Evolutionary conservation across 2,797 vertebrate genomes (phyloP).

Genomic region (Hydrocynus forskahlii): DNA sequence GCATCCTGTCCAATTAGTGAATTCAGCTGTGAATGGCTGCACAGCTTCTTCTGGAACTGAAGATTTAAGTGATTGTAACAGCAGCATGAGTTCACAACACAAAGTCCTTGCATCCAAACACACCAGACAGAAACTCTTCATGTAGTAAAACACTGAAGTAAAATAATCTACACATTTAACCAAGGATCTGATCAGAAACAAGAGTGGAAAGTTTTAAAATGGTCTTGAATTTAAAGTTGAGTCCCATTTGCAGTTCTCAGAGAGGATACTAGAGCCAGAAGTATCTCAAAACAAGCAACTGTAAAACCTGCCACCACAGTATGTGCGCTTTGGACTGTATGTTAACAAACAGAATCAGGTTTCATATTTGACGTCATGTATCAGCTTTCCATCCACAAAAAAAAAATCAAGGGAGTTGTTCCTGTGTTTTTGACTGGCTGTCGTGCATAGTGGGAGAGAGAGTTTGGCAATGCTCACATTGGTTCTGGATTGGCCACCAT

Average conservation of each 20-base stretch:
- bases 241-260: neutral
- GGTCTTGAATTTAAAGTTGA: neutral
- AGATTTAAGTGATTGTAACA: neutral
- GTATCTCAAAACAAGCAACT: neutral
- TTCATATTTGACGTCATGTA: too few relatives aligned
- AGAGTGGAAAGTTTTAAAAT: neutral
- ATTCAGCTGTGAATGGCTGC: too few relatives aligned
- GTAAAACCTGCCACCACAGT: neutral
- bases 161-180: neutral
- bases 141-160: neutral
- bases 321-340: neutral
- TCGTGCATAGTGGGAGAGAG: too few relatives aligned
- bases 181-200: neutral
- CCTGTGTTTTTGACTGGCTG: too few relatives aligned
- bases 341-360: neutral
- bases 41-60: neutral
- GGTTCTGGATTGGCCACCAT: too few relatives aligned
- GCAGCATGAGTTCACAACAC: neutral
- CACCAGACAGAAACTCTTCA: neutral
- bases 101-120: neutral
- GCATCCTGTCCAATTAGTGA: neutral
- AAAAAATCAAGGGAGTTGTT: too few relatives aligned
- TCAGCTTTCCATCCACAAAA: too few relatives aligned
- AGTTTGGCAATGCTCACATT: too few relatives aligned
- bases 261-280: neutral